A percentile compares a stretch with the other conserved stretches of the same genome.
These are phyloP conservation scores for Grus americana DNA, from an alignment of 2,113 vertebrate species.

Conservation along the genomic window DNA sequence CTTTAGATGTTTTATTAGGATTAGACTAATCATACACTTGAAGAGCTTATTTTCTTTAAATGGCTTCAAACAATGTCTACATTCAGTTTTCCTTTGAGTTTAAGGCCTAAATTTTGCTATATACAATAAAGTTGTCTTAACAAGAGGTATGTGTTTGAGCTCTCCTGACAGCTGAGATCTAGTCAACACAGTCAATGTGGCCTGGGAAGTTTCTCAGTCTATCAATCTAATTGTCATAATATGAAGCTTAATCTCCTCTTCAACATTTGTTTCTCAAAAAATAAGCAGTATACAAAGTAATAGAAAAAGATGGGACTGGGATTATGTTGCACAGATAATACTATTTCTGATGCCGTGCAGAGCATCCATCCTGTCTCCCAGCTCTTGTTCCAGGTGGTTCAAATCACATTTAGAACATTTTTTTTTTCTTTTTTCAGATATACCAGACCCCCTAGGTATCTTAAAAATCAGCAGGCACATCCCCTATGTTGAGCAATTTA, in stretches of 20 bases:
- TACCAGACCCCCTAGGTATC: not conserved
- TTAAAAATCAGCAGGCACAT: not conserved
- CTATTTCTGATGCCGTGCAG: not conserved
- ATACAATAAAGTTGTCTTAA: not conserved
- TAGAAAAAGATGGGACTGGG: not conserved
- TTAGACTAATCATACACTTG: not conserved
- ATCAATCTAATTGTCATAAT: not conserved
- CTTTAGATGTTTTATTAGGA: not conserved
- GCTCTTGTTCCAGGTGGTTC: not conserved
- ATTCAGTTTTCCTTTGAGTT: not conserved
- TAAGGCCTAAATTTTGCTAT: not conserved
- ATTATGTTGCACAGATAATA: not conserved
- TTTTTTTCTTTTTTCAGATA: not conserved
- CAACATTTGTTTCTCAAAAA: not conserved
- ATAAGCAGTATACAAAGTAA: not conserved
- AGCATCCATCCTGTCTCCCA: not conserved
- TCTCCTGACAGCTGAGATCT: not conserved
- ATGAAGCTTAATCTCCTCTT: not conserved
- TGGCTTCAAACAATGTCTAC: not conserved
- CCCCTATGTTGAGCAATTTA: not conserved
- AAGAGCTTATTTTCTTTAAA: not conserved
- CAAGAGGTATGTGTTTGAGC: not conserved
- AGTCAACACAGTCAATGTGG: not conserved
- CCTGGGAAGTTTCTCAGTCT: not conserved
- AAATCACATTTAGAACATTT: not conserved